A percentile compares a stretch with the other conserved stretches of the same genome.
These are phyloP conservation scores for Phrynocephalus forsythii DNA, from an alignment of 2,797 vertebrate species.

Conservation along the genomic window DNA sequence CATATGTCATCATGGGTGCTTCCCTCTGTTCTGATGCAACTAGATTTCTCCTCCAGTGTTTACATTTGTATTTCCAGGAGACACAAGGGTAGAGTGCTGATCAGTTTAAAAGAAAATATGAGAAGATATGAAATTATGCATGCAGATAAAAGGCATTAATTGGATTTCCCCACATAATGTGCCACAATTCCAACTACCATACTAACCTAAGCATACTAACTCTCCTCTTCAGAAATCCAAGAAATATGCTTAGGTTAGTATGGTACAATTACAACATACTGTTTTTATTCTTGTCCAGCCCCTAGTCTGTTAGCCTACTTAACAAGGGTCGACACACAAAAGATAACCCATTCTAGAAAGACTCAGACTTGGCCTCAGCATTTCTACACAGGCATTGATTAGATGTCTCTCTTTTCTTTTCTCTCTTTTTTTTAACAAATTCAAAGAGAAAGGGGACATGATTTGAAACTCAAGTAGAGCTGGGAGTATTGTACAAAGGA, in stretches of 20 bases:
- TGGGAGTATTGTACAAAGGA: slow-evolving; percentile 82
- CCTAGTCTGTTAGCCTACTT: slow-evolving; percentile 68
- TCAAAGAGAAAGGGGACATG: slow-evolving; percentile 79
- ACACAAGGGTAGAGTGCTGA: too few species aligned
- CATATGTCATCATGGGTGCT: too few species aligned
- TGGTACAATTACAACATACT: slow-evolving; percentile 69
- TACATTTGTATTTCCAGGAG: too few species aligned
- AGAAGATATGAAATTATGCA: too few species aligned
- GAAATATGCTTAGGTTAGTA: slow-evolving; percentile 60
- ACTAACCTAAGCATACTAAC: too few species aligned
- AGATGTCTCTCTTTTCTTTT: slow-evolving; percentile 73
- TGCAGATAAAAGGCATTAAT: too few species aligned
- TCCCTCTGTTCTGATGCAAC: too few species aligned
- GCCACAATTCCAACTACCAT: slow-evolving; percentile 28
- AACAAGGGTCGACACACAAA: slow-evolving; percentile 74
- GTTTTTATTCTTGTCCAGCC: slow-evolving; percentile 70
- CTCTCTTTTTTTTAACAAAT: slow-evolving; percentile 65
- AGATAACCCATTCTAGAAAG: slow-evolving; percentile 75
- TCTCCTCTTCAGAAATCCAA: slow-evolving; percentile 47
- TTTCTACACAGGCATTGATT: slow-evolving; percentile 80
- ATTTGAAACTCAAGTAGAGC: slow-evolving; percentile 85
- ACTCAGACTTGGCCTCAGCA: slow-evolving; percentile 73
- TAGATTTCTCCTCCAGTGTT: too few species aligned
- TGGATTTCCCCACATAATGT: slow-evolving; percentile 14
- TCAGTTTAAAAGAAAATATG: too few species aligned